Evolutionary conservation across 1,140 invertebrate genomes (phyloP), one percentile per base, ranked within the genome.

Genomic region (Steinernema khuongi): DNA sequence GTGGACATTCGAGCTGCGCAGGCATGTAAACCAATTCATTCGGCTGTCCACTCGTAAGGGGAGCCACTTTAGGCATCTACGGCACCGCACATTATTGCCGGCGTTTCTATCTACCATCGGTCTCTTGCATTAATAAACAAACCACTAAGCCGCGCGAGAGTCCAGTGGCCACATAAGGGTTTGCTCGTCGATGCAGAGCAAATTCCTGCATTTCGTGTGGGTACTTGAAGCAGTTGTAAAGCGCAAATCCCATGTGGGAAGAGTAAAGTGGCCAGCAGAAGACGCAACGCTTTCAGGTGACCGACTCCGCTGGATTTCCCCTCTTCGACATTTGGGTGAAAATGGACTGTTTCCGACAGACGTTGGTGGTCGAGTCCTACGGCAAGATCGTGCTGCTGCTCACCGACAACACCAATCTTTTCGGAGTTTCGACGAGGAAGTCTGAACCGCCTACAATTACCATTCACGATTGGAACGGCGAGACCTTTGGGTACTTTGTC

Each of bases 321-420:
- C 50, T 60, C 11, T 60, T 60, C 50, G 50, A 60, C 50, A 60
- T 60, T 60, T 60, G 50, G 50, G 26, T 60, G 14, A 60, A 60
- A 26, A 60, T 60, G 50, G 50, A 60, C 26, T 60, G 50, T 60
- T 60, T 60, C 50, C 50, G 50, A 60, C 50, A 60, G 26, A 60
- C 50, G 4, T 22, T 60, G 4, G 50, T 60, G 7, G 7, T 60
- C 7, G 50, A 60, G 50, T 60, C 50, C 50, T 60, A 60, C 50
- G 50, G 50, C 22, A 7, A 22, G 26, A 60, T 60, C 50, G 50
- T 60, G 2, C 50, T 60, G 7, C 50, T 60, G 7, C 50, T 60
- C 50, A 60, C 50, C 50, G 50, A 60, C 19, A 60, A 60, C 50
- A 60, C 50, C 14, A 60, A 60, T 60, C 11, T 60, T 2, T 60